Conservation (phyloP, 2,797 vertebrate species). For the Buceros bicornis region DNA sequence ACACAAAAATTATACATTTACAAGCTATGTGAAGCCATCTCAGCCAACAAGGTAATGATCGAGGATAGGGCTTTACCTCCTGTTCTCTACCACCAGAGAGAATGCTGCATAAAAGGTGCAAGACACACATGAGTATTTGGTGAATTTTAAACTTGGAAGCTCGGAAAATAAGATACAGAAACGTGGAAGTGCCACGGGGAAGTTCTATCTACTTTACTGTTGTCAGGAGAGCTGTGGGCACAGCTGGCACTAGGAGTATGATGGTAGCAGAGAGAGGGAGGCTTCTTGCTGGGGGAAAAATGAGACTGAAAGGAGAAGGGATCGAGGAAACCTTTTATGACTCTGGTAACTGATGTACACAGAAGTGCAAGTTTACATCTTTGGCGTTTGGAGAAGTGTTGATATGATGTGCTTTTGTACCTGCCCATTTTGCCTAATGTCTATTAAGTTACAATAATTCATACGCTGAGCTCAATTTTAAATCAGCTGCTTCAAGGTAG, state of each 20-base stretch:
- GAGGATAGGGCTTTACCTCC: neutral
- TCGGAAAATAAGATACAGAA: neutral
- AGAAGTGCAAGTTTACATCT: neutral
- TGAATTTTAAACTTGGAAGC: neutral
- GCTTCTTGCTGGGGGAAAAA: neutral
- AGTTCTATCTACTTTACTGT: neutral
- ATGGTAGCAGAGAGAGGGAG: neutral
- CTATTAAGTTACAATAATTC: neutral
- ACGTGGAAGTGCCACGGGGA: neutral
- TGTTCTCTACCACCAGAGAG: neutral
- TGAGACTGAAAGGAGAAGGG: neutral
- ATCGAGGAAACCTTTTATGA: neutral
- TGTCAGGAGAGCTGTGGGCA: neutral
- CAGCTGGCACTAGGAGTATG: neutral
- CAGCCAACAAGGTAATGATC: neutral
- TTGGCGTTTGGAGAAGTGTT: neutral
- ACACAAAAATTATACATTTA: neutral
- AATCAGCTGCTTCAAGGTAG: neutral
- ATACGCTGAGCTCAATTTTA: neutral
- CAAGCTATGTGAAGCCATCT: neutral
- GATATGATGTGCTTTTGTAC: neutral
- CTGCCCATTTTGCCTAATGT: neutral
- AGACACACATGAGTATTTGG: neutral
- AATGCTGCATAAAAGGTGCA: neutral
- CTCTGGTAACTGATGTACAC: neutral